Conservation (phyloP, 2,888 invertebrate genomes). For the Orthosia cruda region DNA sequence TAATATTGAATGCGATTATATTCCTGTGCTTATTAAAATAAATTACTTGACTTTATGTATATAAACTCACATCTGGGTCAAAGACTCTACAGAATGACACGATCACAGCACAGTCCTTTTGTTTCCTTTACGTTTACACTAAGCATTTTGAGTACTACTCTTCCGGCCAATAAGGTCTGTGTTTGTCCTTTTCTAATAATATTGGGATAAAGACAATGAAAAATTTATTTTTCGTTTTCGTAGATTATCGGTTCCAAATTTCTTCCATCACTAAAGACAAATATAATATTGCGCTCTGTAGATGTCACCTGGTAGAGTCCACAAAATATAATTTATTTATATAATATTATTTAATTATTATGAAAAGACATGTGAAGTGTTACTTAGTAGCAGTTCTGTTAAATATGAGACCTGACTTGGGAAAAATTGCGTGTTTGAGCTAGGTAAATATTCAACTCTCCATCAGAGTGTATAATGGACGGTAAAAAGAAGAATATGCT, state of each 20-base stretch:
- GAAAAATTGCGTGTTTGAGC: slow-evolving; percentile 14
- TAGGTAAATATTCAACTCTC: not conserved
- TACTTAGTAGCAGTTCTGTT: slow-evolving; percentile 7
- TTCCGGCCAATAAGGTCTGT: too few relatives aligned
- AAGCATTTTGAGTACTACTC: too few relatives aligned
- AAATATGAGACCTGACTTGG: slow-evolving; percentile 10
- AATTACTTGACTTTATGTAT: too few relatives aligned
- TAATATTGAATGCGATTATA: not conserved
- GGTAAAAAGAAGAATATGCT: not conserved
- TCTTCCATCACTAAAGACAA: not conserved
- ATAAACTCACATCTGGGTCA: too few relatives aligned
- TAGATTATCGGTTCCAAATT: not conserved
- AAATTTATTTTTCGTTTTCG: not conserved
- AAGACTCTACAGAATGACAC: too few relatives aligned
- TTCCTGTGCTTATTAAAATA: not conserved
- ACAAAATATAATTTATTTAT: not conserved
- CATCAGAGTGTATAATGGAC: not conserved
- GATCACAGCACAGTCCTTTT: too few relatives aligned
- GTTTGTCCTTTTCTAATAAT: too few relatives aligned
- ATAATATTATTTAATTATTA: too few relatives aligned
- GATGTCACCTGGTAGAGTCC: not conserved
- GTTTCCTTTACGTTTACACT: too few relatives aligned
- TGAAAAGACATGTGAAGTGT: slow-evolving; percentile 16
- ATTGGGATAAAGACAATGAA: too few relatives aligned
- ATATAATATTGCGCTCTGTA: not conserved